A percentile compares a stretch with the other conserved stretches of the same genome.
Evolutionary conservation across 2,797 vertebrate species (phyloP).

Genomic region (Sphenodon punctatus): DNA sequence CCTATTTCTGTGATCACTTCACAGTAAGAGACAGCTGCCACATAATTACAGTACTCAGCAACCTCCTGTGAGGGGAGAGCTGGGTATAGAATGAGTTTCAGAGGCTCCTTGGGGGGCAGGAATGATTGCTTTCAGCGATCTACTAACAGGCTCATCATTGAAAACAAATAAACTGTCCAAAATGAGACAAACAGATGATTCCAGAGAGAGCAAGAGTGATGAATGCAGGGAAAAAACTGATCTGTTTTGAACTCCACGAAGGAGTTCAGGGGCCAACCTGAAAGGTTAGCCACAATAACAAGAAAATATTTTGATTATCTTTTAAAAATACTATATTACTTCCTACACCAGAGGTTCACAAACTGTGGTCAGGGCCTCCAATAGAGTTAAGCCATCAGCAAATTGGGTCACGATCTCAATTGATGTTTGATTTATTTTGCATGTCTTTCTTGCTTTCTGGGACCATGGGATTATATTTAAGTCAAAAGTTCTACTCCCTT

Average conservation of each 20-base stretch:
- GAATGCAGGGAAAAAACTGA: rapidly evolving
- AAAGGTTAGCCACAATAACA: background rate
- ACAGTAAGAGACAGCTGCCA: background rate
- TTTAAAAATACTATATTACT: too few relatives aligned
- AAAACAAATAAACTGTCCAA: background rate
- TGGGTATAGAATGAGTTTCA: background rate
- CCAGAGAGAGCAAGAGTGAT: background rate
- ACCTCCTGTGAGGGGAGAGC: background rate
- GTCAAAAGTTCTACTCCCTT: too few relatives aligned
- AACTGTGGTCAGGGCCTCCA: too few relatives aligned
- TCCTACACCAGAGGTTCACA: too few relatives aligned
- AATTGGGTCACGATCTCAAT: too few relatives aligned
- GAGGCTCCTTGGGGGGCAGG: background rate
- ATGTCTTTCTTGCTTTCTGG: too few relatives aligned
- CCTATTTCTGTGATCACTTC: rapidly evolving
- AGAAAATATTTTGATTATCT: background rate
- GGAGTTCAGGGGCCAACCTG: background rate
- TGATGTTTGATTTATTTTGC: too few relatives aligned
- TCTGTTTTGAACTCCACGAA: rapidly evolving
- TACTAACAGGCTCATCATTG: background rate
- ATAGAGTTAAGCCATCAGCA: too few relatives aligned
- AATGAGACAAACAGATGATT: background rate
- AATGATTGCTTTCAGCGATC: background rate
- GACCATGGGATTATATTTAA: too few relatives aligned
- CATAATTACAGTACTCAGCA: background rate